Percentiles rank a stretch among this genome's conserved stretches.
Evolutionary conservation across 2,888 invertebrate genomes (phyloP).

Genomic region (Bruchidius siliquastri): DNA sequence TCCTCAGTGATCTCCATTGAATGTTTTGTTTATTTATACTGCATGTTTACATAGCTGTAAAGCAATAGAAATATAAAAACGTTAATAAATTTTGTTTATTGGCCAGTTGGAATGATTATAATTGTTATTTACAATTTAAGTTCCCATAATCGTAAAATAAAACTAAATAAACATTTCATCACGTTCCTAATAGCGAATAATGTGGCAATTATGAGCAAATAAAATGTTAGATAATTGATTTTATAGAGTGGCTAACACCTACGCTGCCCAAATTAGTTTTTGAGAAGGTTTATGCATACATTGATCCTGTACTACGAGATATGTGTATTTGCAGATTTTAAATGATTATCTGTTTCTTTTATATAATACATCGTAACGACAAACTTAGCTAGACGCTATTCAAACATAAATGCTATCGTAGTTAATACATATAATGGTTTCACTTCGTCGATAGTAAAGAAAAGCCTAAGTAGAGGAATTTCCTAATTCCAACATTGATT

Average conservation of each 20-base stretch:
- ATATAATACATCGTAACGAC: too few relatives aligned
- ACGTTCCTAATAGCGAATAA: not conserved
- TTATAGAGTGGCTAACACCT: not conserved
- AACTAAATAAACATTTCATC: not conserved
- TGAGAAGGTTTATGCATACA: too few relatives aligned
- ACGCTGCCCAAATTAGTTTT: not conserved
- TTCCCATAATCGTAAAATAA: not conserved
- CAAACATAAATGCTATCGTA: too few relatives aligned
- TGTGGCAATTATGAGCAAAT: not conserved
- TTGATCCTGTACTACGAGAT: too few relatives aligned
- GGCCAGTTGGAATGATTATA: not conserved
- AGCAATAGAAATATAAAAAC: not conserved
- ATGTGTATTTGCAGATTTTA: too few relatives aligned
- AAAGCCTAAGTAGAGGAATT: too few relatives aligned
- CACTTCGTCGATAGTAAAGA: too few relatives aligned
- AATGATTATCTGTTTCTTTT: too few relatives aligned
- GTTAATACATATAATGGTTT: too few relatives aligned
- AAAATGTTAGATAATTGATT: not conserved
- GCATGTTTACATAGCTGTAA: not conserved
- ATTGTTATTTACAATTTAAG: not conserved
- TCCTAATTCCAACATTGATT: too few relatives aligned
- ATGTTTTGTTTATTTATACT: not conserved
- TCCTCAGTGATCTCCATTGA: not conserved
- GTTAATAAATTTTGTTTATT: not conserved
- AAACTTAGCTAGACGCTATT: too few relatives aligned